Percentiles rank a stretch among this genome's conserved stretches.
phyloP scores from a whole-genome alignment of 2,888 invertebrate genomes.

The Diploptera punctata region DNA sequence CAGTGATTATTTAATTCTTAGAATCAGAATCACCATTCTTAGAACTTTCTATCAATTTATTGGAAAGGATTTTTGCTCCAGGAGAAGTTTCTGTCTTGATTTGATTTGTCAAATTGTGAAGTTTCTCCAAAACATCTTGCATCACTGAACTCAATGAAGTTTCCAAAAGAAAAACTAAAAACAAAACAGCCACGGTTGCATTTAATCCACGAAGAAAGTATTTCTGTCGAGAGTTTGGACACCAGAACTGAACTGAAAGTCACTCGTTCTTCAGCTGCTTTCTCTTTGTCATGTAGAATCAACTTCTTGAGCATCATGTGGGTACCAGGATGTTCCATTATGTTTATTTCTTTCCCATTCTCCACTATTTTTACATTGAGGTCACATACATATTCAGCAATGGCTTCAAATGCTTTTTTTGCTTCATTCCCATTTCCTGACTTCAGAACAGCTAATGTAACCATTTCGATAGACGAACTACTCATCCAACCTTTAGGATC shows the following conservation, averaged over 20 bases:
- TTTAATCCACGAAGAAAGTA: constrained; percentile 67
- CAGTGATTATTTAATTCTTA: too few relatives aligned
- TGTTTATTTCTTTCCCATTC: constrained; percentile 58
- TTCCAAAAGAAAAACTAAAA: too few relatives aligned
- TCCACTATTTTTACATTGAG: constrained; percentile 52
- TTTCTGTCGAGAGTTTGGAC: constrained; percentile 57
- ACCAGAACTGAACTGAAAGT: constrained; percentile 54
- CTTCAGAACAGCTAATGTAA: constrained; percentile 74
- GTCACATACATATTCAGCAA: constrained; percentile 45
- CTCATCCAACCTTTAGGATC: constrained; percentile 72
- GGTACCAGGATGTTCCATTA: constrained; percentile 77
- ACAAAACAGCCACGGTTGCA: constrained; percentile 83
- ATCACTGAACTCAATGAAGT: too few relatives aligned
- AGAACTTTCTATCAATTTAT: too few relatives aligned
- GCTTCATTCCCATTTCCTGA: constrained; percentile 59
- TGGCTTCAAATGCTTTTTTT: constrained; percentile 54
- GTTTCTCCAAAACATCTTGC: too few relatives aligned
- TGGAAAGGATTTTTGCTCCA: too few relatives aligned
- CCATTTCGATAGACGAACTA: constrained; percentile 68
- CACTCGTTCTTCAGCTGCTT: neutral
- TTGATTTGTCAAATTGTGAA: too few relatives aligned
- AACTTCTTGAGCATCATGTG: constrained; percentile 81
- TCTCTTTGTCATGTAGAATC: constrained; percentile 65
- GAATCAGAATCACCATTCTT: too few relatives aligned
- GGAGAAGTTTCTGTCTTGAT: too few relatives aligned